phyloP scores from a whole-genome alignment of 2,113 vertebrate species.

The Addax nasomaculatus region DNA sequence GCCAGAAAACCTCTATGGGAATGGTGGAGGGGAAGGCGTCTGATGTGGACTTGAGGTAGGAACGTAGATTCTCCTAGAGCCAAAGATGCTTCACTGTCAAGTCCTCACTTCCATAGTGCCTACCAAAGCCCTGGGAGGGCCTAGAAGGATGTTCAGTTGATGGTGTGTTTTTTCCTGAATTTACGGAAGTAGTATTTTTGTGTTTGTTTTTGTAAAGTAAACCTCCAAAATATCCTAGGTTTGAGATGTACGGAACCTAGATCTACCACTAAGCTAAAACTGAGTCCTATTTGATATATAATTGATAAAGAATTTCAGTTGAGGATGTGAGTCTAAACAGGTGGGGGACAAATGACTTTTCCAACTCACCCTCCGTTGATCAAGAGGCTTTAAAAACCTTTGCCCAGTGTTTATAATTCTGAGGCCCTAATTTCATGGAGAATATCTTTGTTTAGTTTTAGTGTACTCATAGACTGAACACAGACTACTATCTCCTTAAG shows the following conservation, averaged over 20 bases:
- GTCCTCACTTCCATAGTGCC: fast-evolving
- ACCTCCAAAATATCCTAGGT: neutral
- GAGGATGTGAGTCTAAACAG: neutral
- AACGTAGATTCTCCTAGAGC: neutral
- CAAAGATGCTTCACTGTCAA: neutral
- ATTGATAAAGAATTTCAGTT: neutral
- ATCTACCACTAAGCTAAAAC: neutral
- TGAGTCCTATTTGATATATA: neutral
- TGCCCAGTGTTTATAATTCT: neutral
- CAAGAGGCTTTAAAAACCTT: neutral
- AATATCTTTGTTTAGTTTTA: neutral
- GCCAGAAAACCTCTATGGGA: neutral
- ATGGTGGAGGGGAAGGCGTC: neutral
- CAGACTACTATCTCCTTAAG: fast-evolving
- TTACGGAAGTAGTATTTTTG: neutral
- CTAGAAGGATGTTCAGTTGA: neutral
- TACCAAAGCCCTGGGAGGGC: neutral
- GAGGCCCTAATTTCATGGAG: neutral
- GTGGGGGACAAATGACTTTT: neutral
- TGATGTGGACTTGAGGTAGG: neutral
- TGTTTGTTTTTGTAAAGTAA: neutral
- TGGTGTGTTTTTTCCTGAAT: neutral
- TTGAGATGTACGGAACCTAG: neutral
- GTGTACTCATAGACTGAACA: neutral
- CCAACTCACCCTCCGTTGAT: neutral